Evolutionary conservation across 2,888 invertebrate species (phyloP), one percentile per base, ranked within the genome.

Genomic region (Drosophila stalkeri): DNA sequence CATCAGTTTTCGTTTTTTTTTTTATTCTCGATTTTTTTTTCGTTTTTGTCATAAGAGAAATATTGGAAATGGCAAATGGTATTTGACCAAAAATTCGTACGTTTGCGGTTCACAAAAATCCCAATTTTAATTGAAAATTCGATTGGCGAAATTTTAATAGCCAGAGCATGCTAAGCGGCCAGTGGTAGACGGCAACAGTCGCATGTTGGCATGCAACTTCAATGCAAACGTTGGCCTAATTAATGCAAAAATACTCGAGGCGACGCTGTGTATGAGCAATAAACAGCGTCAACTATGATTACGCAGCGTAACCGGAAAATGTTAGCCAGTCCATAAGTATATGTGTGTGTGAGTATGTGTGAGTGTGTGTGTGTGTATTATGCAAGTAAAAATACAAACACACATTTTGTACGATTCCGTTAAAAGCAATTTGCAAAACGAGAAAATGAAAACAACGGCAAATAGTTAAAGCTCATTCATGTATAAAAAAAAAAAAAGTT

Each of bases 111-210:
- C 69, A 75, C 69, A 84, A 80, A 79, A 63, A 70, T 44, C 52
- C 27, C 43, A 55, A 35, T 59, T 72, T 86, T 84, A 89, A 89
- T 85, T 80, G 80, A 81, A 85, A 86, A 86, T 77, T 84, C 80
- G 79, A 85, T 88, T 80, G 75, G 59, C 72, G 63, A 64, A 64
- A 64, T 65, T 80, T 72, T 84, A 86, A 81, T 79, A 71, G 72
- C 55, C 78, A 41, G 27, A 63, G 52, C 65, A 70, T 16, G 44
- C 57, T 1, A n/a, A 35, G 20, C 63, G 20, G 16, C 35, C 16
- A 16, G 20, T 6, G 16, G 37, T 23, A 37, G 9, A 37, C n/a
- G 54, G 14, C 37, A 37, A 37, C 20, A 23, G 37, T 73, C 46
- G 78, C 83, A 76, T 83, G 74, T 49, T 71, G 27, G 47, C 77